phyloP scores from a whole-genome alignment of 1,140 invertebrate genomes.

The Plodia interpunctella region DNA sequence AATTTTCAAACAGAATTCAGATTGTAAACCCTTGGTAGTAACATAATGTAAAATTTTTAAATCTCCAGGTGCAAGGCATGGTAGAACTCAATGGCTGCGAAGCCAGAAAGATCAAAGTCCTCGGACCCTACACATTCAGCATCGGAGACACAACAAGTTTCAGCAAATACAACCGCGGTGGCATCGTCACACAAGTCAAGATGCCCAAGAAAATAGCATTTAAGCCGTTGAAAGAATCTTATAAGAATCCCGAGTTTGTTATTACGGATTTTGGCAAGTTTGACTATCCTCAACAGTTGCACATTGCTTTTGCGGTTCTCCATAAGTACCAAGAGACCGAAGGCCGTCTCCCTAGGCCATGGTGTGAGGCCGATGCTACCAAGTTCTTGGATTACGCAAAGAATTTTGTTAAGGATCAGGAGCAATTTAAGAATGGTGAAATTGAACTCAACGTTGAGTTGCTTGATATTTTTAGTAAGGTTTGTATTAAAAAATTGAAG shows the following conservation, averaged over 20 bases:
- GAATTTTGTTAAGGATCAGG: constrained; percentile 65
- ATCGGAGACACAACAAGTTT: constrained; percentile 94
- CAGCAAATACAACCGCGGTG: constrained; percentile 87
- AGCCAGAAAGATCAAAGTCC: constrained; percentile 92
- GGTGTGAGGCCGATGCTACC: constrained; percentile 86
- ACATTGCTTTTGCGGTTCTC: constrained; percentile 92
- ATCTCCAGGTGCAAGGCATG: constrained; percentile 92
- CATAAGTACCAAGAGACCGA: constrained; percentile 79
- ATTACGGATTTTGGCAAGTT: constrained; percentile 97
- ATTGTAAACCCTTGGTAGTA: no score
- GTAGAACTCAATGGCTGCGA: constrained; percentile 93
- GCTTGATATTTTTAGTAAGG: constrained; percentile 86
- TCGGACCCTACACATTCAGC: constrained; percentile 98
- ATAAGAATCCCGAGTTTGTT: constrained; percentile 90
- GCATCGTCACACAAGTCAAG: constrained; percentile 97
- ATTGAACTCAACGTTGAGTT: constrained; percentile 86
- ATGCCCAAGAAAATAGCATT: constrained; percentile 93
- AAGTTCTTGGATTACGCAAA: constrained; percentile 86
- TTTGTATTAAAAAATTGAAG: no score
- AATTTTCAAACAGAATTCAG: no score
- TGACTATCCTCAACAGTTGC: constrained; percentile 92
- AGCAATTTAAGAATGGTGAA: constrained; percentile 77
- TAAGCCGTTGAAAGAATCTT: constrained; percentile 86
- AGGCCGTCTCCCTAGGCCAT: constrained; percentile 83
- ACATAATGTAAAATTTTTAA: no score